These are phyloP conservation scores for Dryobotodes eremita DNA, from an alignment of 2,888 invertebrate species.

Conservation along the genomic window DNA sequence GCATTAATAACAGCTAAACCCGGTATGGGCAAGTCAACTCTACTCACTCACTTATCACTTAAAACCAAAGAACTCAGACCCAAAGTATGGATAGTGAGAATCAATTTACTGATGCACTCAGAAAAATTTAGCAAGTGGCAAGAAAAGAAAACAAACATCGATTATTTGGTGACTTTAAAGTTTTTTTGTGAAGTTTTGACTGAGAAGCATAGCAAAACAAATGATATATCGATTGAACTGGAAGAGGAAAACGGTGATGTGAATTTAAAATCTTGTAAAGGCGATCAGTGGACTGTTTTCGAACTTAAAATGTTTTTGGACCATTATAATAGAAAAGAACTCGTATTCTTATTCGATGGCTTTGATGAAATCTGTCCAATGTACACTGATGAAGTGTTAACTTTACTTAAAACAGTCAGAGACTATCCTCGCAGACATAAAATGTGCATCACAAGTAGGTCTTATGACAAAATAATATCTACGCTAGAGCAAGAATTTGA, in stretches of 20 bases:
- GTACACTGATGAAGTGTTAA: conserved; percentile 45
- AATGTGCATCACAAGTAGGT: conserved; percentile 60
- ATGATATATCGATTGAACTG: conserved; percentile 11
- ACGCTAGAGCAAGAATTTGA: conserved; percentile 29
- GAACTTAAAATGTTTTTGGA: conserved; percentile 51
- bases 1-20: conserved; percentile 52
- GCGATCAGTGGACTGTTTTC: conserved; percentile 19
- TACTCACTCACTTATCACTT: conserved; percentile 59
- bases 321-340: conserved; percentile 40
- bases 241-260: conserved; percentile 1
- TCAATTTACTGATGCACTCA: conserved; percentile 44
- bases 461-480: conserved; percentile 49
- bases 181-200: conserved; percentile 33
- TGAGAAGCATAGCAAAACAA: neutral
- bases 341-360: conserved; percentile 63
- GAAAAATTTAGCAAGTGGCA: conserved; percentile 48
- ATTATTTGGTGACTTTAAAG: conserved; percentile 24
- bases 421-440: conserved; percentile 24
- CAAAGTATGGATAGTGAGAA: conserved; percentile 53
- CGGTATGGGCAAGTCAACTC: conserved; percentile 66
- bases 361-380: conserved; percentile 64
- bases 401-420: conserved; percentile 28
- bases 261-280: conserved; percentile 16
- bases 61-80: conserved; percentile 51
- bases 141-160: conserved; percentile 11